These are phyloP conservation scores for Brachyalestes nurse DNA, from an alignment of 2,797 vertebrate genomes.

Conservation along the genomic window DNA sequence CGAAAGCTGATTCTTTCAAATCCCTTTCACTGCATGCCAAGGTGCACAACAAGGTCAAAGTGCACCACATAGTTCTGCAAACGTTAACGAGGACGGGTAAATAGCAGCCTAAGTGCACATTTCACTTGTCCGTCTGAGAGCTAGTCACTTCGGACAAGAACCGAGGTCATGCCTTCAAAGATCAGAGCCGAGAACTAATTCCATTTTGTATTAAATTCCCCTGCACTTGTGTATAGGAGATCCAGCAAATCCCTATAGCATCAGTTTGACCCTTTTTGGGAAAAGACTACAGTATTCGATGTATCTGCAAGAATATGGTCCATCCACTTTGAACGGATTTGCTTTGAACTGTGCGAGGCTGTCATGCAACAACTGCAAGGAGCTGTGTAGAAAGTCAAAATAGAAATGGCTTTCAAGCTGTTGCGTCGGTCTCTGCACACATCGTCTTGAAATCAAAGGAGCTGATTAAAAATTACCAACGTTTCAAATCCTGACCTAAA, in stretches of 20 bases:
- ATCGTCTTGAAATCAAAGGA: constrained; percentile 35
- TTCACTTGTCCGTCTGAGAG: constrained; percentile 1
- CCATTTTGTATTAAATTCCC: neutral
- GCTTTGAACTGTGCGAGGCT: neutral
- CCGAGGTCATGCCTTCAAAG: neutral
- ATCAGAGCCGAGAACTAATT: neutral
- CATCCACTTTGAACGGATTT: neutral
- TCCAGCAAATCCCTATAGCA: neutral
- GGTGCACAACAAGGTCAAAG: constrained; percentile 74
- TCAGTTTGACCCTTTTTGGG: neutral
- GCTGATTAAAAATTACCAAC: constrained; percentile 48
- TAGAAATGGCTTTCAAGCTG: constrained; percentile 5
- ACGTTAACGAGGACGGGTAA: constrained; percentile 55
- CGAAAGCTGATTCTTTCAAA: constrained; percentile 66
- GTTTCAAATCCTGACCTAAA: constrained; percentile 47
- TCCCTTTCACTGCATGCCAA: constrained; percentile 71
- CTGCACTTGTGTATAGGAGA: neutral
- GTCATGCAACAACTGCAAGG: neutral
- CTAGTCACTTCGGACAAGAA: neutral
- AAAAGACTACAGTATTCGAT: too few relatives aligned
- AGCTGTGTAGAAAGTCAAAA: neutral
- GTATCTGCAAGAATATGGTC: neutral
- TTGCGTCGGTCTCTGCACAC: constrained; percentile 15
- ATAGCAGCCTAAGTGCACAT: constrained; percentile 14
- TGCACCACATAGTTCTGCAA: constrained; percentile 66